Conservation (phyloP, 2,113 vertebrate genomes). For the Semnornis frantzii region DNA sequence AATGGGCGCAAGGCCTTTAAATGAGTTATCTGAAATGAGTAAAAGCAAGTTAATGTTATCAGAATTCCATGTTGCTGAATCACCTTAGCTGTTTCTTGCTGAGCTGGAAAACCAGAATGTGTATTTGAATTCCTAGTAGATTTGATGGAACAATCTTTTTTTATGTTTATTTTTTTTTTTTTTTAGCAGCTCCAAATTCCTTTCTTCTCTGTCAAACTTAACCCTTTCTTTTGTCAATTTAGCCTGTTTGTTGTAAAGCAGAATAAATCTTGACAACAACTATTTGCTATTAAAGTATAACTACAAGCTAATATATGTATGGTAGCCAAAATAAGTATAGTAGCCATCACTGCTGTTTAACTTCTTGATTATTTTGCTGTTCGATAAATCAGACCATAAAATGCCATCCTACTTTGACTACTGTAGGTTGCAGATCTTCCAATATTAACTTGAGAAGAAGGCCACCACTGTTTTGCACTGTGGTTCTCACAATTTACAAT, state of each 20-base stretch:
- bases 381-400: background rate
- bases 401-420: background rate
- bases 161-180: fast-evolving
- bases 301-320: background rate
- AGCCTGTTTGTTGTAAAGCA: background rate
- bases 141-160: background rate
- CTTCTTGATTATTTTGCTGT: background rate
- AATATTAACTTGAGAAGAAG: background rate
- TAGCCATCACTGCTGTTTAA: background rate
- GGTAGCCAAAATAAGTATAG: background rate
- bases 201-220: background rate
- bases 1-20: too few species aligned
- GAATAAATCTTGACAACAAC: background rate
- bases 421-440: background rate
- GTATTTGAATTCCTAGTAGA: background rate
- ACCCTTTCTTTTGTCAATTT: background rate
- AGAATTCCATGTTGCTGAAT: background rate
- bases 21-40: background rate
- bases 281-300: background rate
- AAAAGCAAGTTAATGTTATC: background rate
- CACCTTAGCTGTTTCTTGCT: background rate
- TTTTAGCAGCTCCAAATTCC: background rate
- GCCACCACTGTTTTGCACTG: background rate
- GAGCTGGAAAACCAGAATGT: background rate
- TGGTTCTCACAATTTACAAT: background rate